Base-by-base conservation (phyloP, 2,888 invertebrate species). In the Diarsia mendica region DNA sequence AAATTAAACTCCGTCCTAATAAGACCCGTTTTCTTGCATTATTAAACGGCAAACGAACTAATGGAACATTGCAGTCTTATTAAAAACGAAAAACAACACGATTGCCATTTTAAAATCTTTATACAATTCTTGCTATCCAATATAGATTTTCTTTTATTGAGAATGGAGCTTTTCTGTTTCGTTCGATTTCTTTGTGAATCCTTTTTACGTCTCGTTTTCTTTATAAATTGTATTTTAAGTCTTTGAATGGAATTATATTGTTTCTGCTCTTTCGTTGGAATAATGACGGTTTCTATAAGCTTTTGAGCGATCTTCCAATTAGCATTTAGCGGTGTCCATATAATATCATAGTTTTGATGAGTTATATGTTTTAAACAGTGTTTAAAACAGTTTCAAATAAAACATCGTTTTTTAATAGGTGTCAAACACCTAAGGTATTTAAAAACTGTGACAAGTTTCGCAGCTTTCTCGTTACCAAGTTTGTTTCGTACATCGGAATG, bases 91-190 rank as follows among this genome's bases (percentile, higher is more conserved):
- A 33, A 67, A 81, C 73, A 82, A 69, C 46, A 28, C 46, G 33
- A 33, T 61, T 61, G 71, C 49, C 28, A 58, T 67, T 78, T 77
- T 48, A 55, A 78, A 67, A 75, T 73, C 64, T 71, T 63, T 70
- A 64, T 68, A 71, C 69, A 68, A 67, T 70, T 69, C 71, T 58
- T 69, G 61, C 49, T 61, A 18, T 80, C 77, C 72, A 80, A 80
- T 80, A 76, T 49, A 20, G 68, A 66, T 69, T 74, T 72, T 64
- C 69, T 69, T 60, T 78, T 82, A 82, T 75, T 72, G 67, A 20
- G n/a, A 64, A 51, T 28, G 39, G 61, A 67, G 69, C 67, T 74
- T 72, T 80, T 79, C 67, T 79, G 33, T 79, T 49, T 70, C 48
- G 58, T 67, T 15, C 48, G 68, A 69, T 46, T 68, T 61, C 61